phyloP scores from a whole-genome alignment of 1,140 invertebrate genomes.

The Drosophila insularis region DNA sequence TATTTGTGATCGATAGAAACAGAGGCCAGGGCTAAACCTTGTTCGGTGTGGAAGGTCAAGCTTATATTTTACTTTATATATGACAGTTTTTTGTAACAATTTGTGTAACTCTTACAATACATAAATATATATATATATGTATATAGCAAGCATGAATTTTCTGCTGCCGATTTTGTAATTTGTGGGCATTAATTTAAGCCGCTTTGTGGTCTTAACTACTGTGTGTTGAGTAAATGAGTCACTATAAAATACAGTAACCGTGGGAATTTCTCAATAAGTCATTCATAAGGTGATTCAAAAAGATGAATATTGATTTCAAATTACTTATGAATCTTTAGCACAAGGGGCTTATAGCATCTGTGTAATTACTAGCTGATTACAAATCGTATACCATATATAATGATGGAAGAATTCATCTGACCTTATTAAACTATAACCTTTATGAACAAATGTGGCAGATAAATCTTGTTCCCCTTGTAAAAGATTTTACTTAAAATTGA shows the following conservation, averaged over 20 bases:
- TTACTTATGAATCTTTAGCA: neutral
- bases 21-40: constrained; percentile 3
- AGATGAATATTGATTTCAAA: neutral
- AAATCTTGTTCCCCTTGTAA: too few relatives aligned
- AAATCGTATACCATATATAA: too few relatives aligned
- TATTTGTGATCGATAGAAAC: neutral
- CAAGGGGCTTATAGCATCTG: too few relatives aligned
- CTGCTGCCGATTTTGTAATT: neutral
- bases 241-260: neutral
- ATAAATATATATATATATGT: neutral
- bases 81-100: constrained; percentile 8
- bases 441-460: too few relatives aligned
- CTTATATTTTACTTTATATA: neutral
- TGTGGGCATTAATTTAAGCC: constrained; percentile 1
- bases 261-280: constrained; percentile 1
- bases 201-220: neutral
- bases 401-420: too few relatives aligned
- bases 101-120: neutral
- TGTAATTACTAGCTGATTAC: too few relatives aligned
- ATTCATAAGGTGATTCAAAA: neutral
- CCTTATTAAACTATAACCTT: too few relatives aligned
- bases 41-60: constrained; percentile 2
- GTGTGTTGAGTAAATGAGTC: neutral
- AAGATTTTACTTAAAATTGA: too few relatives aligned
- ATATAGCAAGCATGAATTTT: neutral